Base-by-base conservation (phyloP, 2,113 vertebrate species). In the Ammodytes marinus region DNA sequence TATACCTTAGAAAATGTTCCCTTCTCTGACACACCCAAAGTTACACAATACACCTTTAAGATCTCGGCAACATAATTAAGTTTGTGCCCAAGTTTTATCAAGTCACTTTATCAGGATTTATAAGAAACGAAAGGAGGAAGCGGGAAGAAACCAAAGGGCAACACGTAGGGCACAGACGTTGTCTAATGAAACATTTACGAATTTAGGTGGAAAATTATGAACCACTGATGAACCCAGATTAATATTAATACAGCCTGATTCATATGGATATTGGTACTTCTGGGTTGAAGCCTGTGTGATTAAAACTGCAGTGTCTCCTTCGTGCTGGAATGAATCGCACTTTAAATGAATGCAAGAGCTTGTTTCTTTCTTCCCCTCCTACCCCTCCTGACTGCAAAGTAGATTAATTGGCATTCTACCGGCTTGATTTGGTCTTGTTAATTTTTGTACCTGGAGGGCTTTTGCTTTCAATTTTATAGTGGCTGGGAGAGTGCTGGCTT, bases 191-290 rank as follows among this genome's bases (percentile, higher is more conserved):
- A n/a, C 19, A 15, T 43, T 27, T 27, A 27, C 27, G 42, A 70
- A 6, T 50, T 71, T 12, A 60, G 10, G 69, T n/a, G 66, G 42
- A 55, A 76, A 71, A 64, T 4, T 37, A 65, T 13, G 7, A 1
- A 15, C 49, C 37, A 42, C 52, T 54, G 75, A 82, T 87, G 65
- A 77, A 79, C 65, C 53, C 52, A 86, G 75, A 84, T 80, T 71
- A 58, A 50, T 43, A 83, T 47, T 85, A 86, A 83, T 37, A 52
- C 68, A 3, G 27, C 17, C 80, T 79, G 74, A 88, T 90, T 84
- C 78, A 83, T 71, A 91, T 82, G 70, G 52, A 85, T 79, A 89
- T 88, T 79, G 87, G 65, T 80, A 69, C 46, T 49, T 52, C 14
- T 49, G 63, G 17, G 59, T 64, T 67, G 68, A 77, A 84, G 77